A percentile compares a stretch with the other conserved stretches of the same genome.
Conservation (phyloP, 2,113 vertebrate species). For the Probosciger aterrimus region DNA sequence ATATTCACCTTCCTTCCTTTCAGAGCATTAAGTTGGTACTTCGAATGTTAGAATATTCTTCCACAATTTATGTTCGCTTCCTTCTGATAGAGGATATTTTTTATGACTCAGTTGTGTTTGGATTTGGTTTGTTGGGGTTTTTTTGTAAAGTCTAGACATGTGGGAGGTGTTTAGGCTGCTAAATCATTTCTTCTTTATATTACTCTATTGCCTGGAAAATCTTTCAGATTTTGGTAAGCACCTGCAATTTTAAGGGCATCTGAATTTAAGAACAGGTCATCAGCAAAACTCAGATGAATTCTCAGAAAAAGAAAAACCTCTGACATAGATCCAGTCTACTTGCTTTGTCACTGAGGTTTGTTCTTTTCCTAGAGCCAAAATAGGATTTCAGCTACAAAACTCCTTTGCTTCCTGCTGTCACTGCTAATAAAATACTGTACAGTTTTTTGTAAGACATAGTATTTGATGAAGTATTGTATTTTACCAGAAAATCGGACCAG, state of each 20-base stretch:
- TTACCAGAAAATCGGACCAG: background rate
- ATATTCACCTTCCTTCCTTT: background rate
- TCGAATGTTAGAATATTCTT: background rate
- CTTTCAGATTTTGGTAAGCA: background rate
- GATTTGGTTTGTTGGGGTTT: background rate
- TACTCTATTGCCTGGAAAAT: background rate
- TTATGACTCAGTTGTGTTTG: background rate
- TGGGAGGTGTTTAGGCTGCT: background rate
- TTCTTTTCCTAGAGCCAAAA: background rate
- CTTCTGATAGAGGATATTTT: background rate
- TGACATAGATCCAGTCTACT: constrained; percentile 7
- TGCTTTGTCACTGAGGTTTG: background rate
- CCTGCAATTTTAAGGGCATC: background rate
- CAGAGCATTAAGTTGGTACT: background rate
- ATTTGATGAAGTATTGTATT: background rate
- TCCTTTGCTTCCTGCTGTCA: background rate
- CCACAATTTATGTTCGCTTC: background rate
- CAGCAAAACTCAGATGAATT: background rate
- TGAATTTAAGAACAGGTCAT: constrained; percentile 3
- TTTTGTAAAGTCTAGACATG: background rate
- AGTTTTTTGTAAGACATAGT: background rate
- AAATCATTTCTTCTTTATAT: background rate
- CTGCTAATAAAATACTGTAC: background rate
- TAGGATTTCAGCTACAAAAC: background rate
- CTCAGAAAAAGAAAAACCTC: background rate